Base-by-base conservation (phyloP, 2,113 vertebrate species). In the Lepus timidus region DNA sequence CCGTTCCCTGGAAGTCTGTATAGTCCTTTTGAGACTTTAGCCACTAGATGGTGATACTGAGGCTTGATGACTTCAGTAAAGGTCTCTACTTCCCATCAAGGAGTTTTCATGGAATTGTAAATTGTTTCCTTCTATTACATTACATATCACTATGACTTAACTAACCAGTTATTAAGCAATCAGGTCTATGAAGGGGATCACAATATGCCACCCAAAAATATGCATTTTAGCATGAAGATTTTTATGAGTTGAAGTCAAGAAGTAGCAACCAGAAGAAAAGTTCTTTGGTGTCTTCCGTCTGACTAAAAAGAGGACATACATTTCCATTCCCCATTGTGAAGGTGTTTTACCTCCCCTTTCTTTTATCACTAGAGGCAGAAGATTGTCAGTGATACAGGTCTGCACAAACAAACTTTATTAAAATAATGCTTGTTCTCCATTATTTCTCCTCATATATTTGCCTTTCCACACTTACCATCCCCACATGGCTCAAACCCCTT, bases 11-110 rank as follows among this genome's bases (percentile, higher is more conserved):
- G 19, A 71, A 88, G 23, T 11, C 33, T 85, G 29, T 78, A 23
- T 12, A 83, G 27, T 83, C 62, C 67, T 82, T 94, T 84, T 20
- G 33, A 68, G 65, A 20, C 89, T 85, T 73, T 85, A 93, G 61
- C 62, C 90, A 73, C 27, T 62, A 89, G 84, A 36, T 97, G 68
- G 44, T 61, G 64, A 88, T 91, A 29, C 23, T 52, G 62, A 95
- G 55, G 31, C 65, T 17, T 17, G 90, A 92, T 9, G 31, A 58
- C 44, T 94, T 91, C 29, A 68, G 3, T 39, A 44, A 33, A 73
- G 5, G 9, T 84, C 68, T 94, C 88, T 76, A 85, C n/a, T 79
- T 93, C 68, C 23, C 67, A 81, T 36, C 58, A 85, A 65, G 9
- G 16, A 1, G 44, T 52, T 86, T 92, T 78, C 65, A 76, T 90